phyloP scores from a whole-genome alignment of 1,140 invertebrate species.

The Trypoxylus dichotomus region DNA sequence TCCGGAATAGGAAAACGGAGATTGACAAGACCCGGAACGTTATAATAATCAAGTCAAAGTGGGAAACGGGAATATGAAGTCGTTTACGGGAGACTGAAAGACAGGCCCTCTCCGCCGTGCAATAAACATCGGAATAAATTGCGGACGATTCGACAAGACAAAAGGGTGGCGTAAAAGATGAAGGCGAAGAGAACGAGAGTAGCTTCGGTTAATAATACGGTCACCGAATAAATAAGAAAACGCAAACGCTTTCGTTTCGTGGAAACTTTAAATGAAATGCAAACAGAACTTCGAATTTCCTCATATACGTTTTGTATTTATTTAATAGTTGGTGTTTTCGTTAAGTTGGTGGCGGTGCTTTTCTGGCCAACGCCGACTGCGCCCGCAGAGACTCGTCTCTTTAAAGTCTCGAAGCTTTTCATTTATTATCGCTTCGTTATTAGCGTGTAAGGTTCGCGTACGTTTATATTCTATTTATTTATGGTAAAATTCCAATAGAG shows the following conservation, averaged over 20 bases:
- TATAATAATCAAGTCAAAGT: conserved; percentile 9
- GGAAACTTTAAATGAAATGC: conserved; percentile 29
- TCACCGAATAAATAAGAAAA: conserved; percentile 30
- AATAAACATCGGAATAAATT: conserved; percentile 28
- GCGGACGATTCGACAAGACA: conserved; percentile 27
- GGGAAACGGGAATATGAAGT: background rate
- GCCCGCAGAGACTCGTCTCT: background rate
- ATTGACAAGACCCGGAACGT: conserved; percentile 18
- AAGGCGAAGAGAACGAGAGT: background rate
- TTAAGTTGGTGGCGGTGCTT: conserved; percentile 20
- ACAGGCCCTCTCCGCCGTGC: background rate
- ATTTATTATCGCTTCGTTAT: background rate
- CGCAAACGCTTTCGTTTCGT: background rate
- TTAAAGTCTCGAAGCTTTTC: background rate
- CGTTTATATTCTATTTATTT: background rate
- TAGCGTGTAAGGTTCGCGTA: background rate
- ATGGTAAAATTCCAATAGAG: background rate
- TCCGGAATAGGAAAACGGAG: background rate
- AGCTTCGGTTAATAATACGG: conserved; percentile 27
- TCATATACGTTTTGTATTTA: conserved; percentile 28
- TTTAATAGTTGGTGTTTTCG: conserved; percentile 30
- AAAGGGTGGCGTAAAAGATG: conserved; percentile 4
- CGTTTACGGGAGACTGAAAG: background rate
- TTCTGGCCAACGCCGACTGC: background rate
- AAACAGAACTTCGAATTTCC: conserved; percentile 21